Percentiles rank a stretch among this genome's conserved stretches.
phyloP scores from a whole-genome alignment of 1,140 invertebrate genomes.

The Camponotus pennsylvanicus region DNA sequence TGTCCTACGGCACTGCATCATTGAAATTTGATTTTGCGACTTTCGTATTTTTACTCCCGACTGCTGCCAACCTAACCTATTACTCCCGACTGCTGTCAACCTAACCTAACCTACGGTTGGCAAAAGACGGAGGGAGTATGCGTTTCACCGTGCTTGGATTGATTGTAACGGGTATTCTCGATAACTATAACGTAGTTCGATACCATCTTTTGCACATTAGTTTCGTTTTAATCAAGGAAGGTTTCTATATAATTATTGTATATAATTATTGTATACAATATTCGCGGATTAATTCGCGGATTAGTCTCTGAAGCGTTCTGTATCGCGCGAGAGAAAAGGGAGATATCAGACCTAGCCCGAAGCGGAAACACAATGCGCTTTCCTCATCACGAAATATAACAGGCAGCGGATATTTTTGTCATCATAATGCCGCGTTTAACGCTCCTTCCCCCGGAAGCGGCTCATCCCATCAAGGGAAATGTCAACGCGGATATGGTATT shows the following conservation, averaged over 20 bases:
- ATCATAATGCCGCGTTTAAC: constrained; percentile 30
- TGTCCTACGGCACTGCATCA: not conserved
- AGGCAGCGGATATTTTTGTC: constrained; percentile 13
- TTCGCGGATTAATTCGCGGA: not conserved
- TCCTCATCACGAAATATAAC: constrained; percentile 33
- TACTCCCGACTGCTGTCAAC: too few relatives aligned
- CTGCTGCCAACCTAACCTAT: not conserved
- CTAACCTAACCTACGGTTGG: too few relatives aligned
- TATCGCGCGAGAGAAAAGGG: not conserved
- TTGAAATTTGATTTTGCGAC: not conserved
- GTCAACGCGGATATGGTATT: constrained; percentile 13
- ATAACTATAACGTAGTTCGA: too few relatives aligned
- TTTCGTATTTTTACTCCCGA: not conserved
- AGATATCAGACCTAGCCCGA: not conserved
- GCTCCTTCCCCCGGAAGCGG: not conserved
- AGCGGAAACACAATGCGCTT: not conserved
- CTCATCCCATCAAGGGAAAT: constrained; percentile 27
- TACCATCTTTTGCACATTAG: not conserved
- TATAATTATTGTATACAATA: too few relatives aligned
- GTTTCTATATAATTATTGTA: too few relatives aligned
- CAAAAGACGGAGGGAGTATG: too few relatives aligned
- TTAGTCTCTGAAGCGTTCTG: constrained; percentile 4
- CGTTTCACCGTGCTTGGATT: too few relatives aligned
- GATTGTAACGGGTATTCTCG: too few relatives aligned
- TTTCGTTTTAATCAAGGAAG: not conserved